Evolutionary conservation across 2,113 vertebrate genomes (phyloP), one percentile per base, ranked within the genome.

Genomic region (Paraplagusia blochii): DNA sequence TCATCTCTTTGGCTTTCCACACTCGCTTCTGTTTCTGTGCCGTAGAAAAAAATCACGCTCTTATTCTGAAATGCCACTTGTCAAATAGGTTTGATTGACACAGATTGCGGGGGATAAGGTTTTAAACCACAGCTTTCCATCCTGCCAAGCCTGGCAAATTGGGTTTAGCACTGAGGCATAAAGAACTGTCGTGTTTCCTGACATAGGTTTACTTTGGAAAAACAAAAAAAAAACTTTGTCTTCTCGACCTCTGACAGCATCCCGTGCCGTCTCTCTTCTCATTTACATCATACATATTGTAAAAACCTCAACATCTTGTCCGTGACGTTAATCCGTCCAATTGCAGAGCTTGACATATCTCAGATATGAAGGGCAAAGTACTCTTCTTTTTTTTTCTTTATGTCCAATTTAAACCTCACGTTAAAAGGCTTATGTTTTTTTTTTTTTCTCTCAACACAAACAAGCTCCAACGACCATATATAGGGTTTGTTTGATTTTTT

Each of bases 21-120:
- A 75, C 80, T 50, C 53, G 35, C 60, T 74, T 78, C 83, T 85
- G 72, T 71, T 69, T 67, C 67, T 76, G 77, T 85, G 77, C 58
- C 6, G 22, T 29, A 29, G 22, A 29, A 29, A 29, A 6, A 6
- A 83, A 79, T 85, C 79, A 17, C 11, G 17, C 85, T 79, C 69
- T 78, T 63, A 72, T 59, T 85, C 81, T 83, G 49, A 66, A 72
- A 86, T 73, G 80, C 72, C 80, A 81, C 71, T 82, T 80, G 80
- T 84, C 85, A 87, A 72, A 84, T 60, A 61, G 70, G 75, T 87
- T 81, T 88, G 87, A 90, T 79, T 87, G 90, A 86, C 88, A 84
- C 80, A 89, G 87, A 90, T 90, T 88, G 80, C 62, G 58, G 79
- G 85, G 89, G 90, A 91, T 90, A 91, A 83, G 69, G 85, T 87